Evolutionary conservation across 2,888 invertebrate genomes (phyloP).

Genomic region (Pristionchus arcanus): DNA sequence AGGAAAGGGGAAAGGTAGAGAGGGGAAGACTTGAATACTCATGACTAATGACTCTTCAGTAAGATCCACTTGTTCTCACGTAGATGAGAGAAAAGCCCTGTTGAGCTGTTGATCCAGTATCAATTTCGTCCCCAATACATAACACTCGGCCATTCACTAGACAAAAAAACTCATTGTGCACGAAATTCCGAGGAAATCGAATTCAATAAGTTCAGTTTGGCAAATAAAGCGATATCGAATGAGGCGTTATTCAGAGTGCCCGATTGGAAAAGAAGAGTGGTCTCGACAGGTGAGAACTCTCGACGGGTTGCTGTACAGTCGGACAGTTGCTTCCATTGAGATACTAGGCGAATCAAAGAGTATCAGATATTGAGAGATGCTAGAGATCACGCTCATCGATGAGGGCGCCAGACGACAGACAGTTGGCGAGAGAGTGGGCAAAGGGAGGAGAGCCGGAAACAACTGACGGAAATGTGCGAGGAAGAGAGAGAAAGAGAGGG

Average conservation of each 20-base stretch:
- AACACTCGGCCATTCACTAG: too few relatives aligned
- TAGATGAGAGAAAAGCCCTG: too few relatives aligned
- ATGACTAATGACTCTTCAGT: too few relatives aligned
- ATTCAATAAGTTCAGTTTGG: too few relatives aligned
- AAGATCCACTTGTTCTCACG: too few relatives aligned
- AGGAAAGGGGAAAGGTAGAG: background rate
- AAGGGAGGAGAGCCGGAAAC: background rate
- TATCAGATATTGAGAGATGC: background rate
- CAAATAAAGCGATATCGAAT: too few relatives aligned
- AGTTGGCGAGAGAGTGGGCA: background rate
- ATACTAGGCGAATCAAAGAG: background rate
- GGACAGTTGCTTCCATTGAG: background rate
- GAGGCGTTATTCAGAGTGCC: too few relatives aligned
- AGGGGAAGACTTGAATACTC: background rate
- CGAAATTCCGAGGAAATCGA: too few relatives aligned
- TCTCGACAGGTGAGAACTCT: background rate
- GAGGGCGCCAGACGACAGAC: background rate
- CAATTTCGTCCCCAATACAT: too few relatives aligned
- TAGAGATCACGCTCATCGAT: background rate
- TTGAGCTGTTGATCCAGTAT: too few relatives aligned
- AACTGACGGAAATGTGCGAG: slow-evolving; percentile 14
- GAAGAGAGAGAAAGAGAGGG: background rate
- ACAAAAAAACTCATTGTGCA: too few relatives aligned
- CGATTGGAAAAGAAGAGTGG: background rate
- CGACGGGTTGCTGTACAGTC: background rate